Evolutionary conservation across 1,140 invertebrate species (phyloP), one percentile per base, ranked within the genome.

Genomic region (Plutomurus gul): DNA sequence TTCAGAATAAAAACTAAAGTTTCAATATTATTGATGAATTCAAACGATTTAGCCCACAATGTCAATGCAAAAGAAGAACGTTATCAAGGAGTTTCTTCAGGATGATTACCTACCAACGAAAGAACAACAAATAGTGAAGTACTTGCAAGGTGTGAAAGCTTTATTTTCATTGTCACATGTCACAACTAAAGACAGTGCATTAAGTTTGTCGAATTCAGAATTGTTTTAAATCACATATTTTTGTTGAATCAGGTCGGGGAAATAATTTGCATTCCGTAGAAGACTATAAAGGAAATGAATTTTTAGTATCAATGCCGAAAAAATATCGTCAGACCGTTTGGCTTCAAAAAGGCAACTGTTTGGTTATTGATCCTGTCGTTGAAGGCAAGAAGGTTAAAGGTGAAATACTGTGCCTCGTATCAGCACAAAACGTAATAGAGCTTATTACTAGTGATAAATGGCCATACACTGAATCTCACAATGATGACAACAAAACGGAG

Each of bases 321-420:
- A 81, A 81, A 25, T 83, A 47, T 33, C 77, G 80, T n/a, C 75
- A 81, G 18, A 81, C 82, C 4, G 78, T 82, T 1, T 83, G 80
- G 80, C 60, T 83, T 1, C 75, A 71, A 22, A 83, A 81, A 49
- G 77, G 78, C 16, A 56, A 80, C 40, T 75, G 77, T 36, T 5
- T 83, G 7, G 78, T 83, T 2, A 79, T 83, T 65, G 82, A 83
- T 36, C 80, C 80, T 11, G 65, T 81, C 6, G 27, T 39, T 10
- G 82, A 83, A 43, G 82, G 82, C 18, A 79, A 83, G n/a, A 83
- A 83, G 36, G 80, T 83, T 8, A 40, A 39, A 33, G 80, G 82
- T 7, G 82, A 83, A 78, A 83, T 83, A 36, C 37, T 80, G 1
- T 81, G 82, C 49, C 27, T 83, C n/a, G 18, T 82, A 10, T 51